These are phyloP conservation scores for Hoplodrina blanda DNA, from an alignment of 2,888 invertebrate genomes.

Conservation along the genomic window DNA sequence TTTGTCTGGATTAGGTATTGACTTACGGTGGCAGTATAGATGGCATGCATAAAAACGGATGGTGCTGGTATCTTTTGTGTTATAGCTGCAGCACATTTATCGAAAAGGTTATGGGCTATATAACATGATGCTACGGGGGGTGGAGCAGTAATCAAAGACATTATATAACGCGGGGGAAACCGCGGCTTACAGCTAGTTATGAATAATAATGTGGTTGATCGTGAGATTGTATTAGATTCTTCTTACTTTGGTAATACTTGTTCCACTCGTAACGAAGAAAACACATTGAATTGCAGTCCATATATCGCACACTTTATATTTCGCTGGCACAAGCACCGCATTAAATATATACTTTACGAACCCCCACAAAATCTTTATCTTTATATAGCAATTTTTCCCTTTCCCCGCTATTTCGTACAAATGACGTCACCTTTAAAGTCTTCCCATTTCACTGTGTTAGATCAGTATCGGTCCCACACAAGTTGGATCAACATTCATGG, in stretches of 20 bases:
- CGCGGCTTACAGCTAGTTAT: too few relatives aligned
- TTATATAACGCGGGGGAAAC: too few relatives aligned
- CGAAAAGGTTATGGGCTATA: too few relatives aligned
- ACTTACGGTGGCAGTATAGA: constrained; percentile 33
- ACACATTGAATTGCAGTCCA: constrained; percentile 22
- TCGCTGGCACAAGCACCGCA: constrained; percentile 19
- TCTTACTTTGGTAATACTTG: background rate
- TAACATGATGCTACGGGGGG: too few relatives aligned
- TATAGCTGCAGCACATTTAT: too few relatives aligned
- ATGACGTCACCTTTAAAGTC: constrained; percentile 48
- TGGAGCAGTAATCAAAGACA: too few relatives aligned
- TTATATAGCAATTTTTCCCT: constrained; percentile 35
- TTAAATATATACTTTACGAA: constrained; percentile 43
- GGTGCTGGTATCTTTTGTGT: too few relatives aligned
- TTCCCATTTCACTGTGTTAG: constrained; percentile 23
- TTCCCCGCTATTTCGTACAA: constrained; percentile 14
- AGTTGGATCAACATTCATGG: constrained; percentile 35
- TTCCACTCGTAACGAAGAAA: constrained; percentile 21
- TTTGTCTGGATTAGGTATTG: constrained; percentile 42
- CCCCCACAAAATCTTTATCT: constrained; percentile 51
- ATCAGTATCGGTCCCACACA: constrained; percentile 34
- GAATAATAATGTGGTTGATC: background rate
- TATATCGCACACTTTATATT: constrained; percentile 26
- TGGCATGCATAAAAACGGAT: constrained; percentile 21
- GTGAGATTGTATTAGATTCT: background rate